Conservation (phyloP, 2,113 vertebrate genomes). For the Salminus brasiliensis region DNA sequence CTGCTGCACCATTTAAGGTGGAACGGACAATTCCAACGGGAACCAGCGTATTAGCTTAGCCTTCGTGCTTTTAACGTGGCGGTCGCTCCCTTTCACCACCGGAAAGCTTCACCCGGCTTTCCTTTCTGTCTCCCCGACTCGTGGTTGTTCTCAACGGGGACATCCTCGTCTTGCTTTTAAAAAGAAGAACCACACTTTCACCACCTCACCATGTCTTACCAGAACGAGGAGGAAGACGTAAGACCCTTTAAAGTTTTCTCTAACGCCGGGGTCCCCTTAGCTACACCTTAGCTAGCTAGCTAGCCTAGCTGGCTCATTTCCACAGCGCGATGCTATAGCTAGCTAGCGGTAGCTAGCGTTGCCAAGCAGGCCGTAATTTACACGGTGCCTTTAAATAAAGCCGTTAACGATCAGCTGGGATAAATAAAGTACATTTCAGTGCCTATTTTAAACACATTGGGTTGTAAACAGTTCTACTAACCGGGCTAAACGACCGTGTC, state of each 20-base stretch:
- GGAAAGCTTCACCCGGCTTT: slow-evolving; percentile 26
- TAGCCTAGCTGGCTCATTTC: too few relatives aligned
- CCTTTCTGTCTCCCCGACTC: slow-evolving; percentile 12
- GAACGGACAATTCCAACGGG: too few relatives aligned
- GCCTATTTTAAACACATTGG: too few relatives aligned
- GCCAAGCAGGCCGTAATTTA: not conserved
- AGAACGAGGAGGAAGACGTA: slow-evolving; percentile 66
- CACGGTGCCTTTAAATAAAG: too few relatives aligned
- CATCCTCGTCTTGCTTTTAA: not conserved
- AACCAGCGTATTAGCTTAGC: slow-evolving; percentile 29
- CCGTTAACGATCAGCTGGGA: too few relatives aligned
- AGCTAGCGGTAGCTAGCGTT: not conserved
- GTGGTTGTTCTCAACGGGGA: slow-evolving; percentile 52
- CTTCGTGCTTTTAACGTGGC: slow-evolving; percentile 49
- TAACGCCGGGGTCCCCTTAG: not conserved
- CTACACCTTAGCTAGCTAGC: too few relatives aligned
- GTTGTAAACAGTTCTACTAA: too few relatives aligned
- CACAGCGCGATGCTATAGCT: not conserved
- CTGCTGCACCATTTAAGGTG: too few relatives aligned
- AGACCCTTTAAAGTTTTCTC: not conserved
- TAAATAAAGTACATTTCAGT: too few relatives aligned
- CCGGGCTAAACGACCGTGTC: too few relatives aligned
- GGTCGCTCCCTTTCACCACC: not conserved
- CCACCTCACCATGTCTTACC: slow-evolving; percentile 65
- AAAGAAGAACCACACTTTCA: not conserved